Evolutionary conservation across 1,140 invertebrate species (phyloP), one percentile per base, ranked within the genome.

Genomic region (Drosophila asahinai): DNA sequence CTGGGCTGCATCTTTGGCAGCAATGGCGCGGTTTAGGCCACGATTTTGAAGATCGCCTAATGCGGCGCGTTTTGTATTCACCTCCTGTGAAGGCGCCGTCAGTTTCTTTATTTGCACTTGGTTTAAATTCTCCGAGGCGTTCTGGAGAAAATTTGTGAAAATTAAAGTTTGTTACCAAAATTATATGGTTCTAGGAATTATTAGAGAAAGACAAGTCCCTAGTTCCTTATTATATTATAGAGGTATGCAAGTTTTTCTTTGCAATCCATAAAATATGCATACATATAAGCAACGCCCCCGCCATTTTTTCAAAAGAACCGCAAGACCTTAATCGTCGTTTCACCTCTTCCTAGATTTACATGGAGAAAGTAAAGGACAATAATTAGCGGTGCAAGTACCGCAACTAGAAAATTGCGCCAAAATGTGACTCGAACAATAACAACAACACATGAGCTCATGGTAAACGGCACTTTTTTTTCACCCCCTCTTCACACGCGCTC

Each of bases 21-120:
- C 54, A 5, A 76, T 43, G 7, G 36, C 65, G 19, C 90, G 79
- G n/a, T 63, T 75, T 2, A 93, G 19, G 30, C 80, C 92, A 33
- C 91, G 84, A 81, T 93, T 93, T 36, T 93, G 92, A n/a, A 93
- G 42, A 51, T 93, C 92, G 38, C 92, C 92, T 5, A 93, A 55
- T 19, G 92, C 92, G 36, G 92, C 84, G 38, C 92, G 84, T 63
- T 92, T 93, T 67, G 87, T 91, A 71, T 79, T 83, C 22, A 74
- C 84, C 73, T 83, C 86, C 43, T 81, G 76, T 33, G 79, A 62
- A 75, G 77, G 65, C 68, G 76, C 81, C 67, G 80, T 86, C 75
- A 92, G 59, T 80, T 92, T 93, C 67, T 93, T 93, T 25, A 81
- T 30, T 62, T 86, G 78, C 22, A 83, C 75, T 22, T 87, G 83